These are phyloP conservation scores for Hiodon tergisus DNA, from an alignment of 2,113 vertebrate species.

Conservation along the genomic window DNA sequence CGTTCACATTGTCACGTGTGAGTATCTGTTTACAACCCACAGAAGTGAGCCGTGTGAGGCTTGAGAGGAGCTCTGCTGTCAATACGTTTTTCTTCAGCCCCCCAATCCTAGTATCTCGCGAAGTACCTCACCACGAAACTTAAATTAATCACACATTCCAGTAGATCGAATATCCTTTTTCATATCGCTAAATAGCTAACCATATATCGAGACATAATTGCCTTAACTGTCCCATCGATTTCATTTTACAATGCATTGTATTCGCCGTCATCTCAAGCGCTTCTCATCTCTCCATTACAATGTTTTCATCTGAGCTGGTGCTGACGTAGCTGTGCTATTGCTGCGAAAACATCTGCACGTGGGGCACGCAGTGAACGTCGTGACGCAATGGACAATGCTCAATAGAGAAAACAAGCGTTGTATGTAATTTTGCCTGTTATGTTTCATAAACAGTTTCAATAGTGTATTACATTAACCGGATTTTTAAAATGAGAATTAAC, in stretches of 20 bases:
- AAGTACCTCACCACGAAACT: conserved; percentile 8
- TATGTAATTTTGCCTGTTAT: neutral
- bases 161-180: neutral
- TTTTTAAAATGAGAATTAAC: neutral
- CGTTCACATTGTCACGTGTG: conserved; percentile 68
- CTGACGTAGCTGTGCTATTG: conserved; percentile 46
- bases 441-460: neutral
- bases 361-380: conserved; percentile 52
- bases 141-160: neutral
- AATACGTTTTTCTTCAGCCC: conserved; percentile 31
- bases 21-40: conserved; percentile 82
- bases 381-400: conserved; percentile 25
- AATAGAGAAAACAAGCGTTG: neutral
- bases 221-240: neutral
- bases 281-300: conserved; percentile 15
- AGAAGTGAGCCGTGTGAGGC: conserved; percentile 40
- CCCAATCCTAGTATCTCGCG: neutral
- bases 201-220: neutral
- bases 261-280: neutral
- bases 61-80: conserved; percentile 32
- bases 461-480: too few relatives aligned
- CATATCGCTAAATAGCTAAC: neutral
- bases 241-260: neutral
- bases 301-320: conserved; percentile 23
- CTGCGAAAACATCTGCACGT: conserved; percentile 71